Conservation (phyloP, 2,888 invertebrate species). For the Xestoiulus laeticollis region DNA sequence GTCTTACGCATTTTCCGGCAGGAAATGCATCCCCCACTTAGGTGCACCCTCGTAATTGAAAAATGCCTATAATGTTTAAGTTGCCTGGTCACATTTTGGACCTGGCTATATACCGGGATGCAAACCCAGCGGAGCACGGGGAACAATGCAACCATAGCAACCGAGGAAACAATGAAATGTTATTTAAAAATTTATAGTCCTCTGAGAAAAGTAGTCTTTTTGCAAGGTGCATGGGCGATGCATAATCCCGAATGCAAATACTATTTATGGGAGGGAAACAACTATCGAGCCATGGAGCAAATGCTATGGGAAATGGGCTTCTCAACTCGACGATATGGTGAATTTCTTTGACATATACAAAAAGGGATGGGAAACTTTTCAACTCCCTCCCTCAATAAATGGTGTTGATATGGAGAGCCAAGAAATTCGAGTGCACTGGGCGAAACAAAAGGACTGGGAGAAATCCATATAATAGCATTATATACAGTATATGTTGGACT, state of each 20-base stretch:
- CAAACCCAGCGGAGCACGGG: neutral
- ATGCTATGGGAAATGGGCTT: neutral
- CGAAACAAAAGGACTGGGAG: neutral
- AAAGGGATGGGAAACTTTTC: neutral
- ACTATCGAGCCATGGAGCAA: slow-evolving; percentile 24
- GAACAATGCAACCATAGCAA: slow-evolving; percentile 34
- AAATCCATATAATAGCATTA: slow-evolving; percentile 4
- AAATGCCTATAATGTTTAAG: slow-evolving; percentile 24
- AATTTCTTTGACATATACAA: neutral
- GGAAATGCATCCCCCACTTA: neutral
- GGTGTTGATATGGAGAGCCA: neutral
- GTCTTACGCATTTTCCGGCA: neutral
- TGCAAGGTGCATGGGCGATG: slow-evolving; percentile 20
- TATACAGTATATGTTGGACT: neutral
- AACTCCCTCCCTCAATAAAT: neutral
- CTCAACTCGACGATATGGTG: neutral
- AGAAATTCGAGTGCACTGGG: slow-evolving; percentile 15
- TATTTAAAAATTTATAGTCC: slow-evolving; percentile 38
- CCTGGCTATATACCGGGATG: neutral
- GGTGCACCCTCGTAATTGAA: neutral
- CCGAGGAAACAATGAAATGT: slow-evolving; percentile 31
- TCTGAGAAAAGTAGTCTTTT: neutral
- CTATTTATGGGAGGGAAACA: neutral
- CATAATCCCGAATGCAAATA: slow-evolving; percentile 39
- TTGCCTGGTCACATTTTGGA: neutral